Conservation (phyloP, 2,888 invertebrate species). For the Phragmatobia fuliginosa region DNA sequence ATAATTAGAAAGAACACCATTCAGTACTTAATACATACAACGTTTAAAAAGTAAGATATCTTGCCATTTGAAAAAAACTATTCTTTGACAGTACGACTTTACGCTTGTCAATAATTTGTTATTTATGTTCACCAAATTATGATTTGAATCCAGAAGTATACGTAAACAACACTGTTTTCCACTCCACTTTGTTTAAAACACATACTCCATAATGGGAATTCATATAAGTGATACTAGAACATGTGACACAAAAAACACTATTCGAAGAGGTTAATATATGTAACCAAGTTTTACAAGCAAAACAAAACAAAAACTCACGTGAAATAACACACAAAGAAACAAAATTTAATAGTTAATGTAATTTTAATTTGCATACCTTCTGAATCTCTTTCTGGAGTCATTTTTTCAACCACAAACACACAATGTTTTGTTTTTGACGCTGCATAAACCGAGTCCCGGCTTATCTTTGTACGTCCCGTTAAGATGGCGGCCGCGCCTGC, state of each 20-base stretch:
- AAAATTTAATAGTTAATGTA: neutral
- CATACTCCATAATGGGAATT: neutral
- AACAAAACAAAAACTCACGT: neutral
- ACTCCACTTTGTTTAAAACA: neutral
- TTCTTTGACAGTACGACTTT: neutral
- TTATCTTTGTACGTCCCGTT: conserved; percentile 39
- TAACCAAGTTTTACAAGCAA: neutral
- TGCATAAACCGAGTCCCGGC: conserved; percentile 40
- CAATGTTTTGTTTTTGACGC: conserved; percentile 61
- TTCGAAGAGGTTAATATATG: neutral
- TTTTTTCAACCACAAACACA: conserved; percentile 53
- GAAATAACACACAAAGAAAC: neutral
- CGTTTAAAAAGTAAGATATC: neutral
- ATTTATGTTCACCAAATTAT: neutral
- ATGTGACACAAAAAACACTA: neutral
- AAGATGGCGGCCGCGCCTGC: conserved; percentile 69
- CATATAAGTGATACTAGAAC: neutral
- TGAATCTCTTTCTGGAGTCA: conserved; percentile 72
- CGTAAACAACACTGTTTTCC: neutral
- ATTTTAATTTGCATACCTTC: conserved; percentile 62
- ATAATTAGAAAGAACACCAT: neutral
- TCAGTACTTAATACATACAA: neutral
- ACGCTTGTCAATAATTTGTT: neutral
- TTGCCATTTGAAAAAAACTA: neutral
- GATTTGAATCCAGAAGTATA: neutral